These are phyloP conservation scores for Platerodrilus igneus DNA, from an alignment of 2,888 invertebrate species.

Conservation along the genomic window DNA sequence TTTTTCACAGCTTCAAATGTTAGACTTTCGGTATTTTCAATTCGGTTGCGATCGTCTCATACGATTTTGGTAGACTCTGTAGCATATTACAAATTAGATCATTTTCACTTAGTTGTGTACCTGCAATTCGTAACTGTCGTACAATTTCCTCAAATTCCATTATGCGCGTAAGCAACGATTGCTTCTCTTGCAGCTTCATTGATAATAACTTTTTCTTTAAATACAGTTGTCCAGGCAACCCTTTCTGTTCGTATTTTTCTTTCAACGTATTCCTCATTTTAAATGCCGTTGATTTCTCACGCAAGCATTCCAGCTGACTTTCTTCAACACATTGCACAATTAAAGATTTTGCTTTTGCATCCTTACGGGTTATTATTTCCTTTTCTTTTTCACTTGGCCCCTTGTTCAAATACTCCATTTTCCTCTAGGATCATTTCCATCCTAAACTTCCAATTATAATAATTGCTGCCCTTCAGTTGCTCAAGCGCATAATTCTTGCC, in stretches of 20 bases:
- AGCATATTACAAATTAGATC: conserved; percentile 18
- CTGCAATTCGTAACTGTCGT: conserved; percentile 16
- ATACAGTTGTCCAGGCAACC: conserved; percentile 13
- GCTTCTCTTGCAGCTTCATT: conserved; percentile 13
- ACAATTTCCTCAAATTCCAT: conserved; percentile 17
- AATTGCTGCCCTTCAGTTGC: no score
- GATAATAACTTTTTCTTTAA: conserved; percentile 16
- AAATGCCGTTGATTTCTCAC: conserved; percentile 17
- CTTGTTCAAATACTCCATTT: no score
- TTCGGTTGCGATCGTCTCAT: conserved; percentile 21
- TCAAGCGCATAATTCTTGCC: no score
- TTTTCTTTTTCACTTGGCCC: no score
- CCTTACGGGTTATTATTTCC: no score
- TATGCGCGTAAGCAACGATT: conserved; percentile 14
- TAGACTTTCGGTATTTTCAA: conserved; percentile 17
- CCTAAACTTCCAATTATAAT: no score
- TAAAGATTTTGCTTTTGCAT: conserved; percentile 1
- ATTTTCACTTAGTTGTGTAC: conserved; percentile 15
- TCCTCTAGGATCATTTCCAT: no score
- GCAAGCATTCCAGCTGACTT: conserved; percentile 13
- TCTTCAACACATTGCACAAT: conserved; percentile 9
- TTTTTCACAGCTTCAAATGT: conserved; percentile 1
- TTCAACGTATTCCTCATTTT: conserved; percentile 19
- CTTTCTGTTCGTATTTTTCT: conserved; percentile 18
- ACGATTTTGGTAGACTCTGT: conserved; percentile 18